These are phyloP conservation scores for Heterotilapia buettikoferi DNA, from an alignment of 2,113 vertebrate genomes.

Conservation along the genomic window DNA sequence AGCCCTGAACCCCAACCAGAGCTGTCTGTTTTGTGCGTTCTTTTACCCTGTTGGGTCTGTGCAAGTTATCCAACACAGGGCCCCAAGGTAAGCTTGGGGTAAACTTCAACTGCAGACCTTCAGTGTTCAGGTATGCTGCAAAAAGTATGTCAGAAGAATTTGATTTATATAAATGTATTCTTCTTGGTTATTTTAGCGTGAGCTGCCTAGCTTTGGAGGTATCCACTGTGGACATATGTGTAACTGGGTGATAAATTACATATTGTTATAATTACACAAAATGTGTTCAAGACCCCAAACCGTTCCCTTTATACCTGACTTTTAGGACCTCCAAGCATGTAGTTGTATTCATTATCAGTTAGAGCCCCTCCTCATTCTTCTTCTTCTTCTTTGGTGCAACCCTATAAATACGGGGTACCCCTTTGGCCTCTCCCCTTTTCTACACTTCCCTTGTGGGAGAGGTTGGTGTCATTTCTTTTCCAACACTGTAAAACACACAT, in stretches of 20 bases:
- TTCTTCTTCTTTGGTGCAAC: not conserved
- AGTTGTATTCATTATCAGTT: not conserved
- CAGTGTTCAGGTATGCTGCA: slow-evolving; percentile 14
- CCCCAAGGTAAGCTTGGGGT: slow-evolving; percentile 4
- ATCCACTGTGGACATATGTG: not conserved
- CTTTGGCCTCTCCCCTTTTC: not conserved
- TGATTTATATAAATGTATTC: not conserved
- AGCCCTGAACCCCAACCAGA: not conserved
- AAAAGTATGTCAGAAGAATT: not conserved
- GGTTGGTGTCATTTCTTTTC: not conserved
- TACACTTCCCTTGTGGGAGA: not conserved
- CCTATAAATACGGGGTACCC: not conserved
- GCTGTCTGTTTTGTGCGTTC: not conserved
- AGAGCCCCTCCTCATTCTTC: not conserved
- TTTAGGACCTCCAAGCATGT: not conserved
- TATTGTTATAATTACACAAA: not conserved
- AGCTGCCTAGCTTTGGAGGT: not conserved
- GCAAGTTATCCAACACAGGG: not conserved
- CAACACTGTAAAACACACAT: not conserved
- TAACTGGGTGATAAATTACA: not conserved
- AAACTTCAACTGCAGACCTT: not conserved
- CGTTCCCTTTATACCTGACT: not conserved
- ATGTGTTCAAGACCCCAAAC: not conserved
- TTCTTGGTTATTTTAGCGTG: not conserved
- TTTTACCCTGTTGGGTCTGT: not conserved